phyloP scores from a whole-genome alignment of 2,888 invertebrate species.

The Epinotia ramella region DNA sequence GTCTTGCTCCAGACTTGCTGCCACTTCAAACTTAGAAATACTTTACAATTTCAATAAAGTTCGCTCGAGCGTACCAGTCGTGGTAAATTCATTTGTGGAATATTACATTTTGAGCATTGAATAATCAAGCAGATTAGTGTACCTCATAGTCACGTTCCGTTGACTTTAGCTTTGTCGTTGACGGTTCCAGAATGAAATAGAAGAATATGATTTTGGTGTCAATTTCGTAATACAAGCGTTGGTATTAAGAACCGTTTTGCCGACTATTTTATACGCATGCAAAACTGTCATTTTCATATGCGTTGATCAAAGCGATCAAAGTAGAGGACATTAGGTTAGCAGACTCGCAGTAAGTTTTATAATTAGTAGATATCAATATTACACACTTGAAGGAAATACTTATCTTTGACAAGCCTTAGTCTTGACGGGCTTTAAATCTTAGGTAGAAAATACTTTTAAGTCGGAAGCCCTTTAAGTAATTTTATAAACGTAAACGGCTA shows the following conservation, averaged over 20 bases:
- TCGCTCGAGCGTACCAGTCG: slow-evolving; percentile 33
- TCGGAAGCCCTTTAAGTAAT: background rate
- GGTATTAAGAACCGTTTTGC: background rate
- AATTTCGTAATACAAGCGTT: background rate
- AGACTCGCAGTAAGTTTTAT: no score
- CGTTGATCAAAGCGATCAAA: no score
- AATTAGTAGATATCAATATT: no score
- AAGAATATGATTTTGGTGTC: background rate
- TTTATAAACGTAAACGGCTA: background rate
- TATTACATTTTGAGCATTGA: slow-evolving; percentile 42
- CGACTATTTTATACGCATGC: background rate
- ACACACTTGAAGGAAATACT: no score
- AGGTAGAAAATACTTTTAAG: no score
- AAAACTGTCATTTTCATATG: no score
- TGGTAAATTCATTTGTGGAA: slow-evolving; percentile 44
- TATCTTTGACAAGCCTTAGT: no score
- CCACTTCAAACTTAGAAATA: slow-evolving; percentile 70
- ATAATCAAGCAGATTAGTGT: slow-evolving; percentile 41
- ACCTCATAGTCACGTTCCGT: slow-evolving; percentile 20
- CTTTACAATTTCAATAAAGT: slow-evolving; percentile 59
- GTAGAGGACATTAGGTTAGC: no score
- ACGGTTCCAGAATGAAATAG: background rate
- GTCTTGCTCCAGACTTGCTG: slow-evolving; percentile 60
- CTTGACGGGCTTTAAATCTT: no score
- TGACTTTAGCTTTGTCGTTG: slow-evolving; percentile 23